A percentile compares a stretch with the other conserved stretches of the same genome.
These are phyloP conservation scores for Trachelus stipa DNA, from an alignment of 2,888 invertebrate species.

Conservation along the genomic window DNA sequence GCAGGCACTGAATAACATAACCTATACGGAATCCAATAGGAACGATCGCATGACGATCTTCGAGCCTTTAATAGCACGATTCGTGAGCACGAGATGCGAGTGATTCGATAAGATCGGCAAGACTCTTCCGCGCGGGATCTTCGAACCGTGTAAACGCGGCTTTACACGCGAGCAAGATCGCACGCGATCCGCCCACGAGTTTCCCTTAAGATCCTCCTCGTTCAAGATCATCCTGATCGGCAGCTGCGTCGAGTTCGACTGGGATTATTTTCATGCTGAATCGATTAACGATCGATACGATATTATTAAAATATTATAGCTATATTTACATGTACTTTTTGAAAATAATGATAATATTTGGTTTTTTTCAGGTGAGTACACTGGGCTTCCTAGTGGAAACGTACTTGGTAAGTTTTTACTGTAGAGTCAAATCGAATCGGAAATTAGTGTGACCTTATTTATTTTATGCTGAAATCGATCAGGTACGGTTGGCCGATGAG, in stretches of 20 bases:
- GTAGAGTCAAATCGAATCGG: not conserved
- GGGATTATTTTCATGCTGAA: not conserved
- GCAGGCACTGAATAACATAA: not conserved
- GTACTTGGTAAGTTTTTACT: not conserved
- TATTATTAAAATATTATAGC: too few relatives aligned
- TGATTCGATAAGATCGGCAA: constrained; percentile 39
- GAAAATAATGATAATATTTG: not conserved
- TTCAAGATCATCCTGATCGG: not conserved
- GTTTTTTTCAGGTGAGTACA: not conserved
- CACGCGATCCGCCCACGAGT: constrained; percentile 14
- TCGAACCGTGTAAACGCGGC: constrained; percentile 53
- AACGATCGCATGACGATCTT: not conserved
- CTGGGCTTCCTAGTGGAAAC: not conserved
- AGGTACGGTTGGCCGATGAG: not conserved
- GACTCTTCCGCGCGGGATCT: constrained; percentile 39
- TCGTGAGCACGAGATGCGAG: constrained; percentile 1
- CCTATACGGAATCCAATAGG: not conserved
- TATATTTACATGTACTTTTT: not conserved
- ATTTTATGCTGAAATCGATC: not conserved
- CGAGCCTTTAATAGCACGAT: not conserved
- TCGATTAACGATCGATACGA: not conserved
- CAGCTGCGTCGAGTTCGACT: not conserved
- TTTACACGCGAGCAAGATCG: constrained; percentile 49
- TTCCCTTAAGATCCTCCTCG: not conserved
- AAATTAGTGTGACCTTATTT: not conserved